A percentile compares a stretch with the other conserved stretches of the same genome.
Conservation (phyloP, 2,888 invertebrate species). For the Chymomyza procnemis region DNA sequence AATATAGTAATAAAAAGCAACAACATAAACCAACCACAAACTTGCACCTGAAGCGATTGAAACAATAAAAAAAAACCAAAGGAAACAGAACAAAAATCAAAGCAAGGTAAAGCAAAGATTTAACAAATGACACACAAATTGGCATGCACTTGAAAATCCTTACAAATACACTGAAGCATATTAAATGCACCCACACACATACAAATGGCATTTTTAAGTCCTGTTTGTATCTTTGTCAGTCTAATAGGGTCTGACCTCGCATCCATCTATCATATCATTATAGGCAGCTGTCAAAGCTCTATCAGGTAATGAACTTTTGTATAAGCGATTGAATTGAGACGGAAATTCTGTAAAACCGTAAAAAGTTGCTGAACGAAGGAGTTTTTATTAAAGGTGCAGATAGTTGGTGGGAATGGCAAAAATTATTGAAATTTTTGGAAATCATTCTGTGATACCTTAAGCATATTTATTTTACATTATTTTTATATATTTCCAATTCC, state of each 20-base stretch:
- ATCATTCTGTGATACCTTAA: too few relatives aligned
- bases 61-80: background rate
- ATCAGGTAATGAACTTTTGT: background rate
- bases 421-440: too few relatives aligned
- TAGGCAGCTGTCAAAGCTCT: background rate
- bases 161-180: background rate
- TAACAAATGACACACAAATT: conserved; percentile 45
- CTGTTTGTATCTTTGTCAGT: background rate
- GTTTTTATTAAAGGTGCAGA: too few relatives aligned
- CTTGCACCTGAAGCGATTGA: background rate
- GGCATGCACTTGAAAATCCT: conserved; percentile 65
- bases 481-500: too few relatives aligned
- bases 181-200: conserved; percentile 2
- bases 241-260: background rate
- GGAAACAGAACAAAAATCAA: background rate
- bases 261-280: background rate
- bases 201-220: background rate
- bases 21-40: conserved; percentile 1
- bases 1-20: conserved; percentile 33
- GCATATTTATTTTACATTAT: too few relatives aligned
- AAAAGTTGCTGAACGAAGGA: too few relatives aligned
- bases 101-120: conserved; percentile 4
- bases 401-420: too few relatives aligned
- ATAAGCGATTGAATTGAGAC: background rate
- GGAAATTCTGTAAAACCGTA: too few relatives aligned